Percentiles rank a stretch among this genome's conserved stretches.
Conservation (phyloP, 30 jellyfish, hydroid and myxozoan genomes). For the Aurelia coerulea region DNA sequence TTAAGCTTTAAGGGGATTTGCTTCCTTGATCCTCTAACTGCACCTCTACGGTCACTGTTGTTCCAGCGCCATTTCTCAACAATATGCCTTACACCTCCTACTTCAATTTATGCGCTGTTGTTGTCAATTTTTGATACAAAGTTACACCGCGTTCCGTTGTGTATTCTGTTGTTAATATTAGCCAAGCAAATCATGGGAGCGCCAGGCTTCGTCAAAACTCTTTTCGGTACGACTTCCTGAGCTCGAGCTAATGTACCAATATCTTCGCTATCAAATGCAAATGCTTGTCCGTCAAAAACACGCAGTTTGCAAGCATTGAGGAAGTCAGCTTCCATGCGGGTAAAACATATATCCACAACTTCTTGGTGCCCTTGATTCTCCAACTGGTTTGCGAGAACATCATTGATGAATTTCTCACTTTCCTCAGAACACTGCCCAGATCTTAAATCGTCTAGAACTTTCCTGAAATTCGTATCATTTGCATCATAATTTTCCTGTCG, state of each 20-base stretch:
- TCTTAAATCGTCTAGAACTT: conserved; percentile 7
- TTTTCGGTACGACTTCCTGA: not conserved
- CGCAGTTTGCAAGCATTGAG: conserved; percentile 1
- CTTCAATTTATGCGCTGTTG: not conserved
- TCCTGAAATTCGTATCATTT: not conserved
- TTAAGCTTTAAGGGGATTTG: not conserved
- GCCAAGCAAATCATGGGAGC: conserved; percentile 19
- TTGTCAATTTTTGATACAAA: conserved; percentile 2
- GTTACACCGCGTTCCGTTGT: conserved; percentile 11
- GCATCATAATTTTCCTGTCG: not conserved
- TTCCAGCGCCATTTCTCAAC: conserved; percentile 15
- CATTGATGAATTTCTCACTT: not conserved
- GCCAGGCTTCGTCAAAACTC: not conserved
- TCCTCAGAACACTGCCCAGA: not conserved
- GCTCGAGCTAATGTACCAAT: not conserved
- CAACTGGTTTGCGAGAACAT: conserved; percentile 5
- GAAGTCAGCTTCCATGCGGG: conserved; percentile 13
- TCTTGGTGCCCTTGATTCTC: not conserved
- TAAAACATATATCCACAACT: not conserved
- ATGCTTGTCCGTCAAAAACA: not conserved
- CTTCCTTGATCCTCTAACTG: conserved; percentile 9
- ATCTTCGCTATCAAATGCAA: conserved; percentile 5
- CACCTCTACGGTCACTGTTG: not conserved
- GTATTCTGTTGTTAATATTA: not conserved
- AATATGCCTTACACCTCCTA: not conserved